phyloP scores from a whole-genome alignment of 2,113 vertebrate genomes.

The Caracal caracal region DNA sequence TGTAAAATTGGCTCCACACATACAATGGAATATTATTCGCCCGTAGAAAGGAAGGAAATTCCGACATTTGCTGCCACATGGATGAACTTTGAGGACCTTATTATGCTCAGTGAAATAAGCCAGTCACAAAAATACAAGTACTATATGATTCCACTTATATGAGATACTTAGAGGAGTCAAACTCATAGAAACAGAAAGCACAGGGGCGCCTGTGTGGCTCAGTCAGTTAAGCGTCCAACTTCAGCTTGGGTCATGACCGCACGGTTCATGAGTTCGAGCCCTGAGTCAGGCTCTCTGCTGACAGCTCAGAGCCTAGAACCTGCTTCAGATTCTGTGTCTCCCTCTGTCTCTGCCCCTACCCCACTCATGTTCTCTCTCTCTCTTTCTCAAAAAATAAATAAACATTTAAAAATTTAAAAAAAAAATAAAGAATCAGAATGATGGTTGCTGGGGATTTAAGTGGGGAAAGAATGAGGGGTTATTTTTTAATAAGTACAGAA shows the following conservation, averaged over 20 bases:
- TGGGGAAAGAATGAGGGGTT: neutral
- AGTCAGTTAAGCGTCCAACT: too few relatives aligned
- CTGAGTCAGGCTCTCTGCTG: too few relatives aligned
- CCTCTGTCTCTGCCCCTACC: too few relatives aligned
- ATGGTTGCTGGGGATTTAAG: neutral
- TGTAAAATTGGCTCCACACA: neutral
- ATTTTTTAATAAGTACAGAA: neutral
- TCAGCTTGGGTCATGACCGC: too few relatives aligned
- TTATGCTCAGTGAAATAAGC: neutral
- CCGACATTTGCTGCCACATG: neutral
- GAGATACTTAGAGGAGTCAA: neutral
- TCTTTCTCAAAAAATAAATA: too few relatives aligned
- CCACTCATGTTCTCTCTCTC: too few relatives aligned
- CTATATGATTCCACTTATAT: neutral
- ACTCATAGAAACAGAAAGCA: neutral
- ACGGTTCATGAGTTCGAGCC: too few relatives aligned
- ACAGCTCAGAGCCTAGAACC: too few relatives aligned
- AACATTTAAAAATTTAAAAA: too few relatives aligned
- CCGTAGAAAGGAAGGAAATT: neutral
- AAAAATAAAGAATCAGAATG: neutral
- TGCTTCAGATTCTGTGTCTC: too few relatives aligned
- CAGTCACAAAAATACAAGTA: neutral
- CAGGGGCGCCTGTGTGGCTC: too few relatives aligned
- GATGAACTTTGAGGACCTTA: neutral
- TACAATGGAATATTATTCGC: neutral